Conservation (phyloP, 2,113 vertebrate genomes). For the Anguilla rostrata region DNA sequence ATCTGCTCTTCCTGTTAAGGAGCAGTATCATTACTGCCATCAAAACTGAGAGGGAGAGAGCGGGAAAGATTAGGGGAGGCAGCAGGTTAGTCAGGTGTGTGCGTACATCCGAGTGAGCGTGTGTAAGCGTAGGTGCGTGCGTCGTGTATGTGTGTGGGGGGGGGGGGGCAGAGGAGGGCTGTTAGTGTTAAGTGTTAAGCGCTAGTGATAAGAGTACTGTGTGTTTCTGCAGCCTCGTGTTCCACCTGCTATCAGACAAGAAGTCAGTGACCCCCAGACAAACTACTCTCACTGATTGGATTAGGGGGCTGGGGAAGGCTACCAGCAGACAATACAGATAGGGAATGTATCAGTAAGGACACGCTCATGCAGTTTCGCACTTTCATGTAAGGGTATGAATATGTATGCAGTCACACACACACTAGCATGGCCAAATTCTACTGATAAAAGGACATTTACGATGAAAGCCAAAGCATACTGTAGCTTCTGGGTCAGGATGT, state of each 20-base stretch:
- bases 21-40: neutral
- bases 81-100: neutral
- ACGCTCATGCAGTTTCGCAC: conserved; percentile 4
- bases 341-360: conserved; percentile 18
- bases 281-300: conserved; percentile 25
- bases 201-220: neutral
- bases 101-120: neutral
- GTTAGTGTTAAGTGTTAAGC: neutral
- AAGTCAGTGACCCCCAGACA: conserved; percentile 25
- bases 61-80: neutral
- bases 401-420: neutral
- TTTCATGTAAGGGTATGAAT: neutral
- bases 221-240: conserved; percentile 1
- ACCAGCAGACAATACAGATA: conserved; percentile 7
- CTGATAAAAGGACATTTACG: neutral
- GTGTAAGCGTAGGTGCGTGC: conserved; percentile 2
- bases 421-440: neutral
- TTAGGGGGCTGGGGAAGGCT: neutral
- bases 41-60: neutral
- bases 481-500: neutral
- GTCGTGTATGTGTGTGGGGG: neutral
- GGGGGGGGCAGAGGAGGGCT: neutral
- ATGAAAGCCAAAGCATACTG: neutral
- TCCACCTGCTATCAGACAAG: conserved; percentile 26
- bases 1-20: neutral